A percentile compares a stretch with the other conserved stretches of the same genome.
Evolutionary conservation across 2,797 vertebrate genomes (phyloP).

Genomic region (Streptopelia turtur): DNA sequence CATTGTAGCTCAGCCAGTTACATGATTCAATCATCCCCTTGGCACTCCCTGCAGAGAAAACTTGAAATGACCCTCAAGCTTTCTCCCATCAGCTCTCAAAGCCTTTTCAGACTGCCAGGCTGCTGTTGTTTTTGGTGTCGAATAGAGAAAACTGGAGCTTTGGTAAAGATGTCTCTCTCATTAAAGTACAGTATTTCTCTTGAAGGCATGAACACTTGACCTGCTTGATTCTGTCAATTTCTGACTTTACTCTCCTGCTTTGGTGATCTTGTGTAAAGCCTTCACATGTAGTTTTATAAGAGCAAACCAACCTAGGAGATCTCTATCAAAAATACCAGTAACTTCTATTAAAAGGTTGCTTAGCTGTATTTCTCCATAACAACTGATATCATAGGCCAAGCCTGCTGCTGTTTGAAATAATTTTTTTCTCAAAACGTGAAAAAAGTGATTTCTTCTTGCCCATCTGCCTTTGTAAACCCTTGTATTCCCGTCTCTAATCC

Average conservation of each 20-base stretch:
- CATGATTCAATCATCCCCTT: not conserved
- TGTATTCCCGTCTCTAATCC: not conserved
- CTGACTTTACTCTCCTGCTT: not conserved
- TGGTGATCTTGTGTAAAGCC: not conserved
- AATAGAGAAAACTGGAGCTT: not conserved
- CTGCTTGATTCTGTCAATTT: not conserved
- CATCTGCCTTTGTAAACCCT: not conserved
- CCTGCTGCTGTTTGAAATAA: not conserved
- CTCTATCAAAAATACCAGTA: not conserved
- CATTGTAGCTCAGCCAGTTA: not conserved
- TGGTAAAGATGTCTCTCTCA: not conserved
- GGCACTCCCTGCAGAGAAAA: not conserved
- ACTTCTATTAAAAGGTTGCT: not conserved
- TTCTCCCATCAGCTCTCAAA: not conserved
- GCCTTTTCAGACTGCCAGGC: not conserved
- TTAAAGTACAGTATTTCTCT: not conserved
- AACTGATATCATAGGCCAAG: not conserved
- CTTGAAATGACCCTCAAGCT: not conserved
- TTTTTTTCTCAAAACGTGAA: not conserved
- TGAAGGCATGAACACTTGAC: not conserved
- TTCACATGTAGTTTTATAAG: not conserved
- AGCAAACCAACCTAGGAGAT: not conserved
- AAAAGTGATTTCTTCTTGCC: not conserved
- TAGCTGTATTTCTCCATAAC: not conserved
- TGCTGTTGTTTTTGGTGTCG: not conserved